Evolutionary conservation across 2,113 vertebrate genomes (phyloP), one percentile per base, ranked within the genome.

Genomic region (Fulica atra): DNA sequence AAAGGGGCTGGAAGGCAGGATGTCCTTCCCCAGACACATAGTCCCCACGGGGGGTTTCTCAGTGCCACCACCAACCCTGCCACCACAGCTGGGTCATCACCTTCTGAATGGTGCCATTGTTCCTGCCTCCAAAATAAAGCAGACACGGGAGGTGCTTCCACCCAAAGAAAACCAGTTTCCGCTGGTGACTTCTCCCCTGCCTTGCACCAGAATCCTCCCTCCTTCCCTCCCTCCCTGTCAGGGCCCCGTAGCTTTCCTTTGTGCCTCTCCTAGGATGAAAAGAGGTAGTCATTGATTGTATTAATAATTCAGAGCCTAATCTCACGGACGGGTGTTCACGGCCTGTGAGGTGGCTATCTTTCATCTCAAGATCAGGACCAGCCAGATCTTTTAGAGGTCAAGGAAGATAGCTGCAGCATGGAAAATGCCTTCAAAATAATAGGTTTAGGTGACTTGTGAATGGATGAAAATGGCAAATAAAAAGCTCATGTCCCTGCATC

Each of bases 241-340:
- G 89, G 91, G 89, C 92, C 92, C 89, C 0, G 20, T 70, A 94
- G 94, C 78, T 94, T 95, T 95, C 28, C 94, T 96, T 94, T 97
- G 91, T 93, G 94, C 77, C 86, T 96, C 73, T 91, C 89, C 77
- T 56, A 87, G 77, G 94, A 96, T 96, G 89, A 96, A 95, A 96
- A 95, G 94, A 95, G 81, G 91, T 95, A 91, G 94, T 93, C 93
- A 97, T 95, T 96, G 96, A 97, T 97, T 95, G 91, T 93, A 95
- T 96, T 95, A 96, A 97, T 97, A 96, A 96, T 97, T 97, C 95
- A 97, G 95, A 94, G 91, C 86, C 70, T 92, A 95, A 95, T 95
- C 96, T 95, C 95, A 95, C 35, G 28, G 94, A 89, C 19, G 77
- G 93, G 95, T 95, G 91, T 95, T 96, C 94, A 85, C 4, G 40